Evolutionary conservation across 1,140 invertebrate species (phyloP), one percentile per base, ranked within the genome.

Genomic region (Phortica variegata): DNA sequence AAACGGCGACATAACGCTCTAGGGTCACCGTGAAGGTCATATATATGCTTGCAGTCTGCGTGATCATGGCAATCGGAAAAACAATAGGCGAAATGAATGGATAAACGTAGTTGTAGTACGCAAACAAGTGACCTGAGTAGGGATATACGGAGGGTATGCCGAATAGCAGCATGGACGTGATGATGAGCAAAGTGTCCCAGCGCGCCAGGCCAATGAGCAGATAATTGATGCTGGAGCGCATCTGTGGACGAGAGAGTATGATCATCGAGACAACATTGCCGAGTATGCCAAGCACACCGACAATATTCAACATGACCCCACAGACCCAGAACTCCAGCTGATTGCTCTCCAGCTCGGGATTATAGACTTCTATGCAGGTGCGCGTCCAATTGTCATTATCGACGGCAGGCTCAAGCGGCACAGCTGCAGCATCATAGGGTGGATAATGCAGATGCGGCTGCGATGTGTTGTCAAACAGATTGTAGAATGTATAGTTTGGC

Each of bases 1-100:
- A 97, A 0, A 98, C 95, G 1, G 95, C 95, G 32, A 98, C 90
- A 79, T 94, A 98, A 37, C 95, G 82, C 77, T 98, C 95, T 56
- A 97, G 82, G 0, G 95, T 97, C 31, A 98, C 95, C 1, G 91
- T 92, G 37, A 98, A 84, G 0, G 95, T 97, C 54, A 97, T 82
- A 80, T 97, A 98, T 36, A 96, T 91, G 13, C 92, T 94, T 20
- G 91, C 92, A 31, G 93, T 95, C 75, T 93, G 94, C 12, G 91
- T 89, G 5, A 89, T 89, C 60, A 91, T 83, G 1, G 89, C 91
- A 10, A 96, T 75, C 1, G 94, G 93, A 75, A 91, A 98, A 3
- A 93, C 82, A 49, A 87, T 85, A 1, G 86, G 85, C 12, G 91
- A 89, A 51, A 93, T 83, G 53, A 86, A 85, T 18, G 90, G 90